These are phyloP conservation scores for Bombyx mandarina DNA, from an alignment of 1,140 invertebrate genomes.

Conservation along the genomic window DNA sequence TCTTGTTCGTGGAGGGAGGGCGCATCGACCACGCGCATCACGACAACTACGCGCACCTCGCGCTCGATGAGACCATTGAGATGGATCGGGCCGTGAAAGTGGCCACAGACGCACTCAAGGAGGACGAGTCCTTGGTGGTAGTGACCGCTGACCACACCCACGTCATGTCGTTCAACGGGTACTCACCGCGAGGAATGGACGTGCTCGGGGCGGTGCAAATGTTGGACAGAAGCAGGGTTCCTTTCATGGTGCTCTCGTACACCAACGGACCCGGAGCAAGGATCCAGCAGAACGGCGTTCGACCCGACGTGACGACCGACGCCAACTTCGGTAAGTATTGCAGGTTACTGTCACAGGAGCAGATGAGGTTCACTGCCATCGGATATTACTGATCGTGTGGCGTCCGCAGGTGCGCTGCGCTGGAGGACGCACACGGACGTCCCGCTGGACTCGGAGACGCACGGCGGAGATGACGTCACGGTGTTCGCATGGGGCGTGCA, in stretches of 20 bases:
- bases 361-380: not conserved
- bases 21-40: constrained; percentile 90
- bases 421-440: constrained; percentile 35
- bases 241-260: constrained; percentile 82
- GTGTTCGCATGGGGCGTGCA: constrained; percentile 73
- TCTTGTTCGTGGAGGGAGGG: constrained; percentile 90
- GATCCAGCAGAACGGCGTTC: constrained; percentile 29
- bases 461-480: constrained; percentile 76
- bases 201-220: constrained; percentile 69
- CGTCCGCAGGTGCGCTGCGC: constrained; percentile 30
- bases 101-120: constrained; percentile 67
- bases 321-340: constrained; percentile 48
- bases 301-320: constrained; percentile 53
- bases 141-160: constrained; percentile 82
- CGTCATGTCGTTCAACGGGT: constrained; percentile 76
- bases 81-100: constrained; percentile 72
- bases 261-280: constrained; percentile 81
- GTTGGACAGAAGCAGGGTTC: constrained; percentile 56
- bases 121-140: constrained; percentile 76
- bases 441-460: constrained; percentile 37
- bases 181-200: constrained; percentile 72
- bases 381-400: not conserved
- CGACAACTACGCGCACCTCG: constrained; percentile 76
- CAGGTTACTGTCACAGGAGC: not conserved
- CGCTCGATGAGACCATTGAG: constrained; percentile 75